Percentiles rank a stretch among this genome's conserved stretches.
These are phyloP conservation scores for Arothron firmamentum DNA, from an alignment of 2,113 vertebrate genomes.

Conservation along the genomic window DNA sequence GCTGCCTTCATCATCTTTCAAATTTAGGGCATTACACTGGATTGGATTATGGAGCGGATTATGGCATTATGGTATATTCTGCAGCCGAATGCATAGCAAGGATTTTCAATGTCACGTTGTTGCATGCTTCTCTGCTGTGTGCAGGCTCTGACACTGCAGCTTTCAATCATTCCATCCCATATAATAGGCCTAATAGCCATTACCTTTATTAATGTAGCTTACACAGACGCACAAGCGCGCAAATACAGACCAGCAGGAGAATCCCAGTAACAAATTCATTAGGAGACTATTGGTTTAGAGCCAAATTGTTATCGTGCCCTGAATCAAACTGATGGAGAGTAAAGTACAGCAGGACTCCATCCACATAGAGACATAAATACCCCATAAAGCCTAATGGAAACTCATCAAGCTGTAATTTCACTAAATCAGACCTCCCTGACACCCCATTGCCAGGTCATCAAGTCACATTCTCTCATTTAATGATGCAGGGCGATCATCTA, in stretches of 20 bases:
- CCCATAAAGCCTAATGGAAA: constrained; percentile 64
- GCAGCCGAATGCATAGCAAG: background rate
- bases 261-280: constrained; percentile 59
- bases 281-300: constrained; percentile 57
- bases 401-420: constrained; percentile 62
- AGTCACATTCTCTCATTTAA: constrained; percentile 26
- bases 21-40: constrained; percentile 21
- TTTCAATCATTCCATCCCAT: constrained; percentile 23
- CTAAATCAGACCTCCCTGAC: constrained; percentile 41
- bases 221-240: background rate
- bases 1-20: constrained; percentile 19
- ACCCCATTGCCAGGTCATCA: constrained; percentile 39
- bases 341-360: constrained; percentile 14
- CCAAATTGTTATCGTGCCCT: constrained; percentile 65
- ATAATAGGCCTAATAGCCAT: constrained; percentile 62
- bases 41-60: constrained; percentile 29
- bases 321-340: constrained; percentile 52
- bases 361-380: constrained; percentile 29
- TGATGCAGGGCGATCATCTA: constrained; percentile 42
- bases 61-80: constrained; percentile 14
- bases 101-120: constrained; percentile 23
- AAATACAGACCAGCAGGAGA: constrained; percentile 12
- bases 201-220: constrained; percentile 62
- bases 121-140: constrained; percentile 12
- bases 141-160: constrained; percentile 22